These are phyloP conservation scores for Trichonephila clavipes DNA, from an alignment of 1,140 invertebrate genomes.

Conservation along the genomic window DNA sequence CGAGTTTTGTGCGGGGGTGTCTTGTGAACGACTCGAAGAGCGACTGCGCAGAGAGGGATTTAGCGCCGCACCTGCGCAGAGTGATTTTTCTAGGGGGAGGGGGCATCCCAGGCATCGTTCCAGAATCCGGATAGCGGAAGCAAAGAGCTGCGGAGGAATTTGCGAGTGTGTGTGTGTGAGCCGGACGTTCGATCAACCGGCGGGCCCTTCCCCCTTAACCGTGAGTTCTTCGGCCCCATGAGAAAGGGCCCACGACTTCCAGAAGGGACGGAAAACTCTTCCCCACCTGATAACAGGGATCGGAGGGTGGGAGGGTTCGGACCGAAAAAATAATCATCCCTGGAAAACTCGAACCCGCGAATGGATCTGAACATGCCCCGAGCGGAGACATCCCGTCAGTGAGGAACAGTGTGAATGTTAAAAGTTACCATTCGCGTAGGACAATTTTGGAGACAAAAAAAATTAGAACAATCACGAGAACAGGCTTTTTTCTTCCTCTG, in stretches of 20 bases:
- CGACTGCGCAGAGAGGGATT: slow-evolving; percentile 22
- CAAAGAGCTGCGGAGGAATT: slow-evolving; percentile 54
- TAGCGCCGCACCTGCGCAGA: slow-evolving; percentile 41
- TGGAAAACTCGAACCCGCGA: not conserved
- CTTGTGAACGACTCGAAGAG: not conserved
- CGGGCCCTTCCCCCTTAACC: slow-evolving; percentile 15
- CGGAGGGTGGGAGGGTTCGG: slow-evolving; percentile 70
- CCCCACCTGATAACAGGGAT: slow-evolving; percentile 69
- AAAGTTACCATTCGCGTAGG: slow-evolving; percentile 20
- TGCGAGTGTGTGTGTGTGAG: slow-evolving; percentile 51
- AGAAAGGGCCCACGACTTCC: slow-evolving; percentile 53
- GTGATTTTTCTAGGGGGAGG: not conserved
- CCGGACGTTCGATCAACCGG: slow-evolving; percentile 43
- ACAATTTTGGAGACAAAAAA: not conserved
- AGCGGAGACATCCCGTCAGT: not conserved
- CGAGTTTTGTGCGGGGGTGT: slow-evolving; percentile 59
- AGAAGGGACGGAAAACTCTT: slow-evolving; percentile 39
- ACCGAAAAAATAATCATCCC: slow-evolving; percentile 28
- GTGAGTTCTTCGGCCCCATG: slow-evolving; percentile 56
- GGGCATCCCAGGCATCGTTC: slow-evolving; percentile 67
- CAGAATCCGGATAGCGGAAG: slow-evolving; percentile 66
- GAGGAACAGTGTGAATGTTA: slow-evolving; percentile 12
- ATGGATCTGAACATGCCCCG: not conserved
- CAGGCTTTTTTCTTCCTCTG: slow-evolving; percentile 10
- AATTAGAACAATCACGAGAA: not conserved